Base-by-base conservation (phyloP, 2,888 invertebrate genomes). In the Sycophila texana region DNA sequence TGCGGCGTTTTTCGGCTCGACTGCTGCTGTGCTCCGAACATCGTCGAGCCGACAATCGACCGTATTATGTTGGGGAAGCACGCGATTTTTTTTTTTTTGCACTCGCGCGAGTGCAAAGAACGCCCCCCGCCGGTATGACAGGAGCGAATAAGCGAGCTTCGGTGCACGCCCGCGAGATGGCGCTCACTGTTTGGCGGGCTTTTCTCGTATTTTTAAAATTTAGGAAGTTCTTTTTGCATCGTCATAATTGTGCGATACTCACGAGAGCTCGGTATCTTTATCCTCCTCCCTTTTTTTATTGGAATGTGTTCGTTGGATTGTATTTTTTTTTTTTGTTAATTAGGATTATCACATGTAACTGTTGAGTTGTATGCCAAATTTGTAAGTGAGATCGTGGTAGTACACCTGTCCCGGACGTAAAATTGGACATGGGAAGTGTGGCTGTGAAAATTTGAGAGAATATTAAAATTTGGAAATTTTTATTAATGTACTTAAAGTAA, bases 351-450 rank as follows among this genome's bases (percentile, higher is more conserved):
- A 84, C 84, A 86, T 85, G 70, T 84, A 86, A 83, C 85, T 86
- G 22, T 84, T 82, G 39, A 88, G 81, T 70, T 88, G 85, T 13
- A 88, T 82, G 86, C 94, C 95, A 87, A 95, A 97, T 90, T 94
- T 95, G 89, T 95, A 96, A 78, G 94, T 93, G 65, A 95, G 93
- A 82, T 92, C 93, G 85, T 96, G 96, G 61, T 92, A 91, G 87
- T 96, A 97, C 1, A 92, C 92, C 87, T 95, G 93, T 0, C 95
- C 95, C 10, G 96, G 96, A 83, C 93, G 93, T 63, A 96, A 86
- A 67, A 96, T 92, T 1, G 94, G 92, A 80, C 93, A 94, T 16
- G 96, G 96, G 84, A 96, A 97, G 84, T 94, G 94, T 84, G 90
- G 90, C 94, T 96, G 91, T 78, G 93, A 93, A 83, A 83, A 16